Evolutionary conservation across 2,888 invertebrate species (phyloP).

Genomic region (Vanessa cardui): DNA sequence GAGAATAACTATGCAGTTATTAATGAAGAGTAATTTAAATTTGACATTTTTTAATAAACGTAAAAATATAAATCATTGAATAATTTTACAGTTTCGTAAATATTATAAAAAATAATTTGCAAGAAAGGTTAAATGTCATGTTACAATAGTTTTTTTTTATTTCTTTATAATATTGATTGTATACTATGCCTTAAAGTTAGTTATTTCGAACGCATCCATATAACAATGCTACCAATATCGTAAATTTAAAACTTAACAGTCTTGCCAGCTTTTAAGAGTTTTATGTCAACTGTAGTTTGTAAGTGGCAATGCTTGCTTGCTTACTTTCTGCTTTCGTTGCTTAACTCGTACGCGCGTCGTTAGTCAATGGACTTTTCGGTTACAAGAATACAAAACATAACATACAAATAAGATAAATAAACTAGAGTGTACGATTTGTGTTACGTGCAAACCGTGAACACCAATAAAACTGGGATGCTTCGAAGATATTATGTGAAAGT

Average conservation of each 20-base stretch:
- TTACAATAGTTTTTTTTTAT: not conserved
- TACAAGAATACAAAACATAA: constrained; percentile 61
- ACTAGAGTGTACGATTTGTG: constrained; percentile 29
- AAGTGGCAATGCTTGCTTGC: constrained; percentile 55
- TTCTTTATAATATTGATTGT: too few species aligned
- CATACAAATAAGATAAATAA: constrained; percentile 58
- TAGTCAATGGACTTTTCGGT: constrained; percentile 67
- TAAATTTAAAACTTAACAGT: constrained; percentile 33
- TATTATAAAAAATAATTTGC: too few species aligned
- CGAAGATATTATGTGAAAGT: constrained; percentile 70
- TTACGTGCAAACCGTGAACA: constrained; percentile 43
- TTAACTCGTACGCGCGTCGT: constrained; percentile 70
- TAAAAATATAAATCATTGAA: too few species aligned
- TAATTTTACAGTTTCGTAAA: too few species aligned
- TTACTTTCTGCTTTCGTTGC: constrained; percentile 75
- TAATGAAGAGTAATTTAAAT: too few species aligned
- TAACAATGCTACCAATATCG: constrained; percentile 51
- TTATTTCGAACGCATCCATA: constrained; percentile 53
- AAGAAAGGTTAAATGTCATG: too few species aligned
- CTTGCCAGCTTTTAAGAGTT: constrained; percentile 58
- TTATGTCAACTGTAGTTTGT: constrained; percentile 68
- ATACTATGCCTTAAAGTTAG: not conserved
- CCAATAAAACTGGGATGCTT: constrained; percentile 57
- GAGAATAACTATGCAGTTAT: too few species aligned
- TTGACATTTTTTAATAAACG: too few species aligned